Percentiles rank a stretch among this genome's conserved stretches.
Evolutionary conservation across 1,140 invertebrate genomes (phyloP).

Genomic region (Venustaconcha ellipsiformis): DNA sequence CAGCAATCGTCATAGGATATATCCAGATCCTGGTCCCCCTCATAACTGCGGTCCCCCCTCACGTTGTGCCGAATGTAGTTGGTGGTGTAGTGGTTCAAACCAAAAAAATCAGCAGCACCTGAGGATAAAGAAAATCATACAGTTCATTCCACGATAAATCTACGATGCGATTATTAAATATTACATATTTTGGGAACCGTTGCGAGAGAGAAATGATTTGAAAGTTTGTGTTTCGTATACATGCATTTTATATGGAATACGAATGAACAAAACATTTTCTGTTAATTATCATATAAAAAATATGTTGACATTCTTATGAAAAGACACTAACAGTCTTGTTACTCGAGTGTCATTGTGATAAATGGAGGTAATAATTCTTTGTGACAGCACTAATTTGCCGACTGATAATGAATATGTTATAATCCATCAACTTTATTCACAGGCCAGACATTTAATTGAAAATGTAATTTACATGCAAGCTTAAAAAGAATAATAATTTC

Average conservation of each 20-base stretch:
- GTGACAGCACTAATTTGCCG: no score
- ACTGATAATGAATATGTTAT: no score
- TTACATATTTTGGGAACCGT: background rate
- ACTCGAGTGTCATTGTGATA: no score
- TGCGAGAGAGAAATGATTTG: background rate
- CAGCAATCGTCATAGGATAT: constrained; percentile 40
- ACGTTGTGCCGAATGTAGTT: constrained; percentile 33
- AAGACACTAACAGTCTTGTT: no score
- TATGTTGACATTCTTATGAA: no score
- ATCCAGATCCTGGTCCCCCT: constrained; percentile 39
- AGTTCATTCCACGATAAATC: background rate
- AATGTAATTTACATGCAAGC: no score
- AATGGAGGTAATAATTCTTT: no score
- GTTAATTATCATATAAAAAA: no score
- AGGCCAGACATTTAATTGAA: no score
- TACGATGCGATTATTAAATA: background rate
- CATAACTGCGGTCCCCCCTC: constrained; percentile 19
- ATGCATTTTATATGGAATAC: background rate
- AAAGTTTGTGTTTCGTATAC: background rate
- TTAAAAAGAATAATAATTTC: no score
- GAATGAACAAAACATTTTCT: no score
- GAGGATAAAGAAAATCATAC: background rate
- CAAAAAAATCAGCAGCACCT: constrained; percentile 46
- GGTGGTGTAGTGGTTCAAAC: constrained; percentile 56
- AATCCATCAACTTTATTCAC: no score